Percentiles rank a stretch among this genome's conserved stretches.
Conservation (phyloP, 2,888 invertebrate species). For the Tricholauxania praeusta region DNA sequence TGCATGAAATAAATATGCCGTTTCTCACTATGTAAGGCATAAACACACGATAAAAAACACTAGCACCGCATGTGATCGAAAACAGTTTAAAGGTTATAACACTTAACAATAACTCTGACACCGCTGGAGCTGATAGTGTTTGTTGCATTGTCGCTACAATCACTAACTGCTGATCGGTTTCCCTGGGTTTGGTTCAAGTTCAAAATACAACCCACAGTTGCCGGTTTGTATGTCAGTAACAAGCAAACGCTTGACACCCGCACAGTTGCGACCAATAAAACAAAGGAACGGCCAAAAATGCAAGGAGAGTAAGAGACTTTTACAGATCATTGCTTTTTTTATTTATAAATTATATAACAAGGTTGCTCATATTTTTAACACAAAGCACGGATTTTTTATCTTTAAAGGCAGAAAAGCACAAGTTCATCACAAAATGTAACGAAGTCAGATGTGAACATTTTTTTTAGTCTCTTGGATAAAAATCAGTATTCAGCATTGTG, state of each 20-base stretch:
- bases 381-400: constrained; percentile 14
- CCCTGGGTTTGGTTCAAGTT: constrained; percentile 7
- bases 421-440: constrained; percentile 12
- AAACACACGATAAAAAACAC: not conserved
- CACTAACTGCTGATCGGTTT: constrained; percentile 26
- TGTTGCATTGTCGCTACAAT: constrained; percentile 28
- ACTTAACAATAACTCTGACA: constrained; percentile 53
- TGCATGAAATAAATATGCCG: not conserved
- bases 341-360: constrained; percentile 28
- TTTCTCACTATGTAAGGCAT: too few species aligned
- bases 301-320: constrained; percentile 16
- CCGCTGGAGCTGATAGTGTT: constrained; percentile 40
- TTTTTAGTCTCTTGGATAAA: constrained; percentile 22
- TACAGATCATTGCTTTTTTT: constrained; percentile 20
- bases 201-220: constrained; percentile 21
- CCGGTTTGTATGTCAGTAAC: constrained; percentile 19
- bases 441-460: not conserved
- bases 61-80: constrained; percentile 37
- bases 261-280: constrained; percentile 20
- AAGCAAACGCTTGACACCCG: constrained; percentile 28
- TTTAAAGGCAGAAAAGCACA: constrained; percentile 6
- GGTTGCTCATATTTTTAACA: constrained; percentile 22
- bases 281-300: constrained; percentile 4
- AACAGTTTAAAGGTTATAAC: constrained; percentile 51
- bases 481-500: constrained; percentile 26